Conservation (phyloP, 64 coral and sea anemone genomes). For the Montipora foliosa region DNA sequence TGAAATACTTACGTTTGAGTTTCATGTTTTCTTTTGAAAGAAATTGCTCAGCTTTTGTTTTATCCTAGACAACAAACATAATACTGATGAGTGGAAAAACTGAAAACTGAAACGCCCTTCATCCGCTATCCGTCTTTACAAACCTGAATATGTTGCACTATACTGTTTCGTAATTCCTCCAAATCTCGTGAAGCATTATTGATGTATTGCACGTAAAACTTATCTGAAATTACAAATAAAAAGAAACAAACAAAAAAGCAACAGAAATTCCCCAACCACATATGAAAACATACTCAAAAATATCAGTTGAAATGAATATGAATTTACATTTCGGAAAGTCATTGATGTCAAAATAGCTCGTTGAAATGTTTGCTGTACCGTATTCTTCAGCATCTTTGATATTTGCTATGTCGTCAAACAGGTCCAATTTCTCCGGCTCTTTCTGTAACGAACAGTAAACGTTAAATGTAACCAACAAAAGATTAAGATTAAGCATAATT, state of each 20-base stretch:
- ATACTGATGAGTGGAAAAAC: not conserved
- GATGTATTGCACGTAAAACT: constrained; percentile 70
- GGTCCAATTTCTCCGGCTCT: constrained; percentile 11
- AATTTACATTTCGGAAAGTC: not conserved
- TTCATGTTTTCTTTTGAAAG: constrained; percentile 90
- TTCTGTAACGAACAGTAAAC: not conserved
- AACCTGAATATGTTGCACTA: constrained; percentile 31
- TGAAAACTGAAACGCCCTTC: not conserved
- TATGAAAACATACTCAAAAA: too few species aligned
- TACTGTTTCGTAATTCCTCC: constrained; percentile 17
- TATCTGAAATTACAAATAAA: constrained; percentile 36
- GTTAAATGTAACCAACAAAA: too few species aligned
- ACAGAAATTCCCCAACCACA: not conserved
- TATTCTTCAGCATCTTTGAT: constrained; percentile 44
- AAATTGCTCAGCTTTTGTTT: constrained; percentile 74
- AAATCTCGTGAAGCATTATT: constrained; percentile 59
- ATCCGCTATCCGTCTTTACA: not conserved
- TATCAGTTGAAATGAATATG: too few species aligned
- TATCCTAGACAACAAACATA: constrained; percentile 45
- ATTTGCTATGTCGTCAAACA: constrained; percentile 15
- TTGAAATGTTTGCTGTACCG: not conserved
- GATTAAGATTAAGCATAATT: not conserved
- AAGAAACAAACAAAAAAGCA: not conserved
- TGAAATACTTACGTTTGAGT: constrained; percentile 79
- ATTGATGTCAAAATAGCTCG: not conserved